Percentiles rank a stretch among this genome's conserved stretches.
Evolutionary conservation across 2,113 vertebrate genomes (phyloP).

Genomic region (Pseudorhombus dupliciocellatus): DNA sequence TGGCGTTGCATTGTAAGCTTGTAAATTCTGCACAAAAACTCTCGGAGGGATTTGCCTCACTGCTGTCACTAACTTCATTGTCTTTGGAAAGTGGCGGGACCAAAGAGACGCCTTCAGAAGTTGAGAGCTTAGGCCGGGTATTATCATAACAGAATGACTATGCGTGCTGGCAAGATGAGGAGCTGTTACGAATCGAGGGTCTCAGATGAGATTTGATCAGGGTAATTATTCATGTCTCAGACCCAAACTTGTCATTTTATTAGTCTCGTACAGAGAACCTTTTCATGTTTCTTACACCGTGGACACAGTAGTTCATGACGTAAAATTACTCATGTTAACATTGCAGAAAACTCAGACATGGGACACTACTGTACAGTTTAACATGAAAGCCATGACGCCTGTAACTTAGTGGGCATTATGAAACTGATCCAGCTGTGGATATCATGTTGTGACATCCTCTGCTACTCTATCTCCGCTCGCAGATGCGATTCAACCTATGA

Average conservation of each 20-base stretch:
- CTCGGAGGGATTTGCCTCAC: slow-evolving; percentile 77
- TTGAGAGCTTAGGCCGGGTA: slow-evolving; percentile 74
- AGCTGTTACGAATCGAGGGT: slow-evolving; percentile 73
- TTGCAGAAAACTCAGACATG: slow-evolving; percentile 25
- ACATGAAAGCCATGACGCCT: slow-evolving; percentile 28
- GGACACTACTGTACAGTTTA: slow-evolving; percentile 38
- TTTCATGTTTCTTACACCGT: slow-evolving; percentile 17
- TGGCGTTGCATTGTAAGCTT: slow-evolving; percentile 79
- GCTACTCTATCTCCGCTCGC: slow-evolving; percentile 52
- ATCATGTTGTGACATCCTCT: slow-evolving; percentile 61
- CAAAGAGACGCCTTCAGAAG: slow-evolving; percentile 76
- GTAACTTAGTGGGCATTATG: slow-evolving; percentile 41
- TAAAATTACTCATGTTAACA: slow-evolving; percentile 40
- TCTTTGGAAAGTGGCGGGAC: slow-evolving; percentile 82
- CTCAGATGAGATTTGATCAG: slow-evolving; percentile 71
- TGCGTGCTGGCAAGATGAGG: slow-evolving; percentile 71
- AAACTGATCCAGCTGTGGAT: slow-evolving; percentile 55
- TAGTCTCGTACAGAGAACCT: slow-evolving; percentile 46
- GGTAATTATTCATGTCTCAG: slow-evolving; percentile 69
- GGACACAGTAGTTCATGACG: slow-evolving; percentile 34
- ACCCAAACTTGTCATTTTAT: slow-evolving; percentile 56
- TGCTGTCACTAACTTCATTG: slow-evolving; percentile 71
- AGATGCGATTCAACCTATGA: slow-evolving; percentile 57
- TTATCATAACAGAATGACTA: slow-evolving; percentile 76
- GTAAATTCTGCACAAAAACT: slow-evolving; percentile 75